Conservation (phyloP, 2,888 invertebrate genomes). For the Apotomis betuletana region DNA sequence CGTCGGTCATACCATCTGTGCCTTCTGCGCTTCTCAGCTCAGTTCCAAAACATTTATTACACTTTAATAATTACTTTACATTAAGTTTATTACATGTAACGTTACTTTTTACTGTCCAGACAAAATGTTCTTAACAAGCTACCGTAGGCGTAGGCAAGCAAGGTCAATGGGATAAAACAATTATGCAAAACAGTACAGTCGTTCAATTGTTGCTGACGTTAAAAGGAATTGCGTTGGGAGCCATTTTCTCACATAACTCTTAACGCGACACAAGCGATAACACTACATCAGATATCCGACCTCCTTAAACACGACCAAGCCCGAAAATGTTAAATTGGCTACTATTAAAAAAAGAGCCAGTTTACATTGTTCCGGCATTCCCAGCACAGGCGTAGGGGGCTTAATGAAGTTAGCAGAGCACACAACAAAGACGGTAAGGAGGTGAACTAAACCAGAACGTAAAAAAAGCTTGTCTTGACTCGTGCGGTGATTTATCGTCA, state of each 20-base stretch:
- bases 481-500: conserved; percentile 76
- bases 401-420: conserved; percentile 73
- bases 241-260: conserved; percentile 74
- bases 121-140: conserved; percentile 8
- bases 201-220: conserved; percentile 42
- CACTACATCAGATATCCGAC: conserved; percentile 63
- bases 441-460: conserved; percentile 79
- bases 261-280: conserved; percentile 57
- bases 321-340: conserved; percentile 71
- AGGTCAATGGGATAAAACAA: conserved; percentile 16
- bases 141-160: background rate
- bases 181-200: conserved; percentile 16
- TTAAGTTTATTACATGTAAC: conserved; percentile 14
- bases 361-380: conserved; percentile 71
- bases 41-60: background rate
- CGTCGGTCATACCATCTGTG: too few species aligned
- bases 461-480: conserved; percentile 72
- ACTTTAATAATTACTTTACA: conserved; percentile 15
- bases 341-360: conserved; percentile 63
- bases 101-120: conserved; percentile 13
- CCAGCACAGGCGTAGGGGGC: conserved; percentile 55
- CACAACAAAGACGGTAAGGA: conserved; percentile 68
- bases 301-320: conserved; percentile 56
- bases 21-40: background rate
- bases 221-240: conserved; percentile 47